Percentiles rank a stretch among this genome's conserved stretches.
Conservation (phyloP, 2,888 invertebrate genomes). For the Venusia cambrica region DNA sequence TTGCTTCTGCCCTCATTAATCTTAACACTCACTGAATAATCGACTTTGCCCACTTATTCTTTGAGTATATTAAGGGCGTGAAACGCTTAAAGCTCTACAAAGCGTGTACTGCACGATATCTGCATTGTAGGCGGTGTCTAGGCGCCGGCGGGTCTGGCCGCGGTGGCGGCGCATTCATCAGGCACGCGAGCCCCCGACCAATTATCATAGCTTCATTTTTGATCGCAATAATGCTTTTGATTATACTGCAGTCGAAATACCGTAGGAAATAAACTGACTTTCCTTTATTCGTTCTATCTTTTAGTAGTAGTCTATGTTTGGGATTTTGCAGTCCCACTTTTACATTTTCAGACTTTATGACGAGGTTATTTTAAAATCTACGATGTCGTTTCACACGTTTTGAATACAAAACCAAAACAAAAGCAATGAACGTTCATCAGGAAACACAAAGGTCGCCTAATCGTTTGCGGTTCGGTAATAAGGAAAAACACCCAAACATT, state of each 20-base stretch:
- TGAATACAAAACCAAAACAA: conserved; percentile 18
- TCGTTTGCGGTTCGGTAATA: conserved; percentile 30
- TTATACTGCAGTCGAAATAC: conserved; percentile 34
- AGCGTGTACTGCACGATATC: conserved; percentile 69
- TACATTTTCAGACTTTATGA: conserved; percentile 8
- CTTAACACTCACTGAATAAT: not conserved
- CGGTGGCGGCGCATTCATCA: conserved; percentile 78
- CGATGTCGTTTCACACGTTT: conserved; percentile 12
- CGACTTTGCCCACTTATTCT: conserved; percentile 1
- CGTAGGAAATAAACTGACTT: conserved; percentile 11
- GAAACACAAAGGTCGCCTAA: conserved; percentile 31
- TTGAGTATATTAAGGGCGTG: conserved; percentile 36
- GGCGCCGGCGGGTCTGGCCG: conserved; percentile 77
- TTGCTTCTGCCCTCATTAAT: too few species aligned
- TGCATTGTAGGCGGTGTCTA: conserved; percentile 70
- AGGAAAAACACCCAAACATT: conserved; percentile 29
- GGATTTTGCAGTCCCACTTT: too few species aligned
- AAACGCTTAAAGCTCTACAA: conserved; percentile 26
- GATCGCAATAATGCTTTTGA: conserved; percentile 47
- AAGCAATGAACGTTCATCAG: conserved; percentile 22
- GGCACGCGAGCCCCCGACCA: conserved; percentile 65
- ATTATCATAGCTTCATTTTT: conserved; percentile 67
- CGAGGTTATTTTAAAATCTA: conserved; percentile 8
- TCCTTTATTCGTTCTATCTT: not conserved
- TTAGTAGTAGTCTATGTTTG: too few species aligned